phyloP scores from a whole-genome alignment of 2,888 invertebrate genomes.

The Pachycephus smyrnensis region DNA sequence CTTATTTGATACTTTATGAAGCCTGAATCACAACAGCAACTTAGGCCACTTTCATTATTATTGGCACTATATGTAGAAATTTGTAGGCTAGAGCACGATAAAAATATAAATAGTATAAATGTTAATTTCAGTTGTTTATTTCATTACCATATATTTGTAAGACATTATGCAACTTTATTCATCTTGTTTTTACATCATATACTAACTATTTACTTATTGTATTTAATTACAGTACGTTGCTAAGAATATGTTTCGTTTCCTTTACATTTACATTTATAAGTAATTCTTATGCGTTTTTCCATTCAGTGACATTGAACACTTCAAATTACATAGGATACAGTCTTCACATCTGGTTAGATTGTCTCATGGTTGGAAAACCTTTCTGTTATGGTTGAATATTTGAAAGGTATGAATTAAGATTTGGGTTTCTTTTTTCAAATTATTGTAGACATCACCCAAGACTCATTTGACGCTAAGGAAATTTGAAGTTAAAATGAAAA shows the following conservation, averaged over 20 bases:
- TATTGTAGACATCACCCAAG: no score
- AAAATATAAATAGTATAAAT: no score
- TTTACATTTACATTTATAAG: constrained; percentile 12
- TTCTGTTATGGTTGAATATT: no score
- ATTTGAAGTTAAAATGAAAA: no score
- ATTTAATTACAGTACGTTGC: constrained; percentile 22
- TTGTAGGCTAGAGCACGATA: no score
- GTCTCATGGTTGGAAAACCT: background rate
- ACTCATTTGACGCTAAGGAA: no score
- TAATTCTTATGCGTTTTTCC: constrained; percentile 7
- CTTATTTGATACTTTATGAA: no score
- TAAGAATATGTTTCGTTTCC: constrained; percentile 13
- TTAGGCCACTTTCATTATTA: no score
- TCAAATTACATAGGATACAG: constrained; percentile 1
- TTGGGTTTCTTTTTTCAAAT: no score
- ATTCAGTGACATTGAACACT: constrained; percentile 15
- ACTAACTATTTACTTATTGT: constrained; percentile 15
- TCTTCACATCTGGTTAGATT: constrained; percentile 1
- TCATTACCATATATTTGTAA: constrained; percentile 4
- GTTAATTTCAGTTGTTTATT: constrained; percentile 1
- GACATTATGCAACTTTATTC: constrained; percentile 19
- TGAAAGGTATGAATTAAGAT: no score
- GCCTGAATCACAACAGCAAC: no score
- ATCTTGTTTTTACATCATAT: constrained; percentile 20
- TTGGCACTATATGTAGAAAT: no score